Percentiles rank a stretch among this genome's conserved stretches.
Evolutionary conservation across 2,888 invertebrate species (phyloP).

Genomic region (Nesidiocoris tenuis): DNA sequence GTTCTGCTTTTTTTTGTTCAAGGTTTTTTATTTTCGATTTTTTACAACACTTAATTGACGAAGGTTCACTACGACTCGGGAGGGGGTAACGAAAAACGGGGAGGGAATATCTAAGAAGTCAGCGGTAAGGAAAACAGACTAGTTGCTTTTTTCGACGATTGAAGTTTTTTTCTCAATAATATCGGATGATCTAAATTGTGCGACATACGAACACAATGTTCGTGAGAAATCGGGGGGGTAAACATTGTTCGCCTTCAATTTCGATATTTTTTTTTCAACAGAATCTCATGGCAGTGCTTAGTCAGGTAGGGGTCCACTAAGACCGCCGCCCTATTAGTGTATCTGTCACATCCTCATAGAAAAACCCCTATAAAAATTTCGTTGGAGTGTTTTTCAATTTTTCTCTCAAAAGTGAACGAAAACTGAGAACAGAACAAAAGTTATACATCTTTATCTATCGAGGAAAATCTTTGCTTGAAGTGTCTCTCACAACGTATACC

Average conservation of each 20-base stretch:
- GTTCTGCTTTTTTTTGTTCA: conserved; percentile 34
- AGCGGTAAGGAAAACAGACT: not conserved
- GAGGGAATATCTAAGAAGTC: not conserved
- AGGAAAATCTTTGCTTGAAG: not conserved
- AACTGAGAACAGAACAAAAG: too few relatives aligned
- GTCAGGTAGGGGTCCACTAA: conserved; percentile 2
- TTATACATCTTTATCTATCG: too few relatives aligned
- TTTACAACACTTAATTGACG: conserved; percentile 48
- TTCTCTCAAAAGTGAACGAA: not conserved
- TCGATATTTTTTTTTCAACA: conserved; percentile 11
- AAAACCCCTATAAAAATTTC: not conserved
- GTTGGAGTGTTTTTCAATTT: conserved; percentile 8
- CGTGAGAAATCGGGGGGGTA: conserved; percentile 8
- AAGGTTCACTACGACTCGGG: conserved; percentile 43
- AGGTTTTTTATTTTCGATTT: conserved; percentile 21
- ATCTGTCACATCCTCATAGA: conserved; percentile 4
- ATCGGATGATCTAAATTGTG: conserved; percentile 26
- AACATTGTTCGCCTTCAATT: not conserved
- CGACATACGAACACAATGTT: conserved; percentile 21
- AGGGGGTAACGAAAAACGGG: not conserved
- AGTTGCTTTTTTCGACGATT: conserved; percentile 3
- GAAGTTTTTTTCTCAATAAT: not conserved
- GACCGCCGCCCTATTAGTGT: conserved; percentile 8
- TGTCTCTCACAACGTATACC: conserved; percentile 39
- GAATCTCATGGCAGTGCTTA: conserved; percentile 40